phyloP scores from a whole-genome alignment of 1,140 invertebrate species.

The Drosophila tropicalis region DNA sequence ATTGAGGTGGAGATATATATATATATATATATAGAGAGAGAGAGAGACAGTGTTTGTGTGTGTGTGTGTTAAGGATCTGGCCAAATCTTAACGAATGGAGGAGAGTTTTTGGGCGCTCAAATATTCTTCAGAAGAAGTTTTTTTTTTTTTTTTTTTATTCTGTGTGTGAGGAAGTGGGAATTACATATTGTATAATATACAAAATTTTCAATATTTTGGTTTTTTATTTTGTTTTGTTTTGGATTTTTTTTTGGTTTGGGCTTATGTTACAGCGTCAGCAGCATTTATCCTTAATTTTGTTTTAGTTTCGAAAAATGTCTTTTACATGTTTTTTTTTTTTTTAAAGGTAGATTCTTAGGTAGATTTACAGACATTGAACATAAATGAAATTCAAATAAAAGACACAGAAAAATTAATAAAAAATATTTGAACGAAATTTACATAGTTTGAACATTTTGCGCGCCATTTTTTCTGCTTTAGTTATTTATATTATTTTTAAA shows the following conservation, averaged over 20 bases:
- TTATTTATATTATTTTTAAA: too few relatives aligned
- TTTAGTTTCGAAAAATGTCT: not conserved
- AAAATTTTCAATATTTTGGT: conserved; percentile 30
- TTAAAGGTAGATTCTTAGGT: conserved; percentile 21
- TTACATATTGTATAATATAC: conserved; percentile 53
- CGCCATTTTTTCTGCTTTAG: conserved; percentile 31
- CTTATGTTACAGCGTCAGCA: conserved; percentile 52
- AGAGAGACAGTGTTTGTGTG: too few relatives aligned
- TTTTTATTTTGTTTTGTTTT: not conserved
- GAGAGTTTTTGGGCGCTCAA: conserved; percentile 8
- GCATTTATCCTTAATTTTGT: conserved; percentile 37
- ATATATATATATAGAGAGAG: too few relatives aligned
- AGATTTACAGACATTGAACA: conserved; percentile 29
- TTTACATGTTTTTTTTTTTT: not conserved
- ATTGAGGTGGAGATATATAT: not conserved
- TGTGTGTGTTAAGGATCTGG: not conserved
- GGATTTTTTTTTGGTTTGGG: conserved; percentile 27
- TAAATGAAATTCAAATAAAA: conserved; percentile 67
- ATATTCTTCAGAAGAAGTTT: conserved; percentile 22
- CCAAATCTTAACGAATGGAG: not conserved
- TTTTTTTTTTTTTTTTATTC: not conserved
- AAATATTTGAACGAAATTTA: conserved; percentile 26
- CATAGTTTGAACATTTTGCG: conserved; percentile 63
- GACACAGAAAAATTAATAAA: conserved; percentile 63
- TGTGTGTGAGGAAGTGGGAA: not conserved